Percentiles rank a stretch among this genome's conserved stretches.
phyloP scores from a whole-genome alignment of 2,113 vertebrate genomes.

The pig (Sus scrofa) region T2T-Sscrofa CM000817.6:132930001-132930500 shows the following conservation, averaged over 20 bases:
- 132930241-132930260: background rate
- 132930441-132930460: constrained; percentile 6
- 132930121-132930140: background rate
- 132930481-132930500: background rate
- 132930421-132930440: background rate
- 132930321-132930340: background rate
- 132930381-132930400: background rate
- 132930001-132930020: too few species aligned
- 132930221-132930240: background rate
- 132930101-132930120: constrained; percentile 14
- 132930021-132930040: too few species aligned
- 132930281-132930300: too few species aligned
- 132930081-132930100: background rate
- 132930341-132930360: background rate
- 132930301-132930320: background rate
- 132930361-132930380: background rate
- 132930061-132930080: background rate
- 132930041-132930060: constrained; percentile 46
- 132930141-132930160: background rate
- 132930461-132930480: constrained; percentile 2
- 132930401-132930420: background rate
- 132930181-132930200: background rate
- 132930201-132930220: background rate
- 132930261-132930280: background rate
- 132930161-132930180: background rate